Evolutionary conservation across 2,113 vertebrate species (phyloP).

Genomic region (Saccopteryx bilineata): DNA sequence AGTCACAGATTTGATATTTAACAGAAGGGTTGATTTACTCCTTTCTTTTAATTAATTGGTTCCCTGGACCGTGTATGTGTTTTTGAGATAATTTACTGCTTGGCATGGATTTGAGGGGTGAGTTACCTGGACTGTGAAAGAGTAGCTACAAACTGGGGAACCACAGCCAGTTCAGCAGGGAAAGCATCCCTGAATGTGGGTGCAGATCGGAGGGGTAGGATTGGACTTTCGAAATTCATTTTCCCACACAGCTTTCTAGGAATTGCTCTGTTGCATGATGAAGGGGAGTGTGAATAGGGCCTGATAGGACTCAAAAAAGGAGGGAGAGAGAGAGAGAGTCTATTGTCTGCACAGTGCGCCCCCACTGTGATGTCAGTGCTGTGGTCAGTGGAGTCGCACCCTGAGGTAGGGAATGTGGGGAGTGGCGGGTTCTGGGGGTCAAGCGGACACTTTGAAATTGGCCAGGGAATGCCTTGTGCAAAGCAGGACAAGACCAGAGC

Average conservation of each 20-base stretch:
- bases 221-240: background rate
- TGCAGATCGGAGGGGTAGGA: background rate
- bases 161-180: background rate
- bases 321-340: background rate
- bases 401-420: background rate
- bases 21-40: background rate
- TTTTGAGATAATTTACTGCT: slow-evolving; percentile 6
- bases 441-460: background rate
- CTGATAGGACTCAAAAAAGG: background rate
- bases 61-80: background rate
- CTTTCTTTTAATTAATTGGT: slow-evolving; percentile 45
- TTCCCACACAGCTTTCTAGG: background rate
- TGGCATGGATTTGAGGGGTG: too few species aligned
- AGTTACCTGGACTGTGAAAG: background rate
- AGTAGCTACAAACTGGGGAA: background rate
- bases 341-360: rapidly evolving
- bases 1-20: background rate
- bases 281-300: background rate
- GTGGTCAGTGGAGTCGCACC: too few species aligned
- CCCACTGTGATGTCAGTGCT: background rate
- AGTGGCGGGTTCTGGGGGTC: rapidly evolving
- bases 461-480: too few species aligned
- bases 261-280: background rate
- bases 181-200: background rate
- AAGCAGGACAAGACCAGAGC: background rate